These are phyloP conservation scores for Hemibagrus wyckioides DNA, from an alignment of 2,113 vertebrate species.

Conservation along the genomic window DNA sequence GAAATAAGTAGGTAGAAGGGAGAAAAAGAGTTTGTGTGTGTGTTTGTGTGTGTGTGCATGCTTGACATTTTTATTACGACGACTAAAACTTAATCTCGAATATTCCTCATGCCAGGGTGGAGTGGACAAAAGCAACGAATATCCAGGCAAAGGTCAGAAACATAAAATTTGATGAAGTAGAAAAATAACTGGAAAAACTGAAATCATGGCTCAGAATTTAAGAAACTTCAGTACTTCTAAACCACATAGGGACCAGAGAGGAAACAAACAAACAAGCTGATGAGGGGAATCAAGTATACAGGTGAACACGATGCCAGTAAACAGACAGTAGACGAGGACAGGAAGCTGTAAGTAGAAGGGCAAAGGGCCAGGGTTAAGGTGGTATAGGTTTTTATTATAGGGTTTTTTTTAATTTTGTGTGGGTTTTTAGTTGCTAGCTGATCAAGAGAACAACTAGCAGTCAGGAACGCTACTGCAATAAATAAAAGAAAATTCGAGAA, in stretches of 20 bases:
- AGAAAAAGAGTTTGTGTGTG: neutral
- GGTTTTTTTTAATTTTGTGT: too few species aligned
- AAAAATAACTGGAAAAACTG: neutral
- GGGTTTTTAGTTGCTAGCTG: neutral
- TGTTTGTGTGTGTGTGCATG: neutral
- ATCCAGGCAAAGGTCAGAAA: neutral
- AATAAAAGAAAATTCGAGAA: neutral
- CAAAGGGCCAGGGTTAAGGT: neutral
- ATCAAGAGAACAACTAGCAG: neutral
- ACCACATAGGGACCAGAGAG: neutral
- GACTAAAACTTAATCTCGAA: neutral
- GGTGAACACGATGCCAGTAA: neutral
- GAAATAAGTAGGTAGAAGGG: neutral
- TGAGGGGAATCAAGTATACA: neutral
- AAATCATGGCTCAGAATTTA: neutral
- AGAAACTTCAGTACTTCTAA: neutral
- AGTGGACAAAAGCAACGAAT: neutral
- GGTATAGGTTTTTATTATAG: neutral
- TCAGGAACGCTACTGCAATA: neutral
- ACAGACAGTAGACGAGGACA: neutral
- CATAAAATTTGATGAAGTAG: neutral
- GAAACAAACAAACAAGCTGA: neutral
- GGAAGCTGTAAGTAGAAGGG: neutral
- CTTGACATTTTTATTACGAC: neutral
- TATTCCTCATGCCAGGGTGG: neutral